Evolutionary conservation across 2,113 vertebrate genomes (phyloP).

Genomic region (Anhinga rufa): DNA sequence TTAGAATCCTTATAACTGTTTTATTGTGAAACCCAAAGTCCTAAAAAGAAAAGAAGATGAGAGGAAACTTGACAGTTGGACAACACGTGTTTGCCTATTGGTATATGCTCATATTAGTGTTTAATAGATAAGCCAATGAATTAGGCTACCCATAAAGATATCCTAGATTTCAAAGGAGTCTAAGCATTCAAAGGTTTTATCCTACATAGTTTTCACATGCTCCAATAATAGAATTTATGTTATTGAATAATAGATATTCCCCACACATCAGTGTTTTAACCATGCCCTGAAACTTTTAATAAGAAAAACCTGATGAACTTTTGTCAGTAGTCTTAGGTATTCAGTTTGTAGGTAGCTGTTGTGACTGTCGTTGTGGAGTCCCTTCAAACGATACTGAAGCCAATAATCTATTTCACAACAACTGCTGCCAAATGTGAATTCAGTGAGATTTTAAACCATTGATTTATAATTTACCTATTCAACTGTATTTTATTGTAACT

Average conservation of each 20-base stretch:
- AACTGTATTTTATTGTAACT: neutral
- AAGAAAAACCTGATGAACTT: neutral
- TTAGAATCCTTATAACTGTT: constrained; percentile 77
- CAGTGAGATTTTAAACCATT: neutral
- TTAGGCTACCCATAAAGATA: neutral
- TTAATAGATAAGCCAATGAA: neutral
- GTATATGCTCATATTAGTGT: neutral
- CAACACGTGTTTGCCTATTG: neutral
- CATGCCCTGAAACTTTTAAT: neutral
- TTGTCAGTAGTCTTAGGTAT: neutral
- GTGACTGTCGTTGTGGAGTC: neutral
- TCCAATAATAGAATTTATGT: neutral
- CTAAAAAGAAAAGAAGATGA: constrained; percentile 33
- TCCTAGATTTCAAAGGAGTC: neutral
- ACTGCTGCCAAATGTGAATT: neutral
- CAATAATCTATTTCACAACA: neutral
- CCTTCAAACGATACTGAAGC: neutral
- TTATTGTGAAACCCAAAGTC: constrained; percentile 81
- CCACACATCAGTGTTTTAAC: neutral
- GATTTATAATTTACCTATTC: neutral
- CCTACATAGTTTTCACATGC: neutral
- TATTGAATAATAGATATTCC: neutral
- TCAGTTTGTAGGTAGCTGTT: neutral
- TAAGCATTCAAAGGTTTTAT: neutral
- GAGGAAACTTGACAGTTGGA: neutral